phyloP scores from a whole-genome alignment of 2,113 vertebrate species.

The Siniperca chuatsi region DNA sequence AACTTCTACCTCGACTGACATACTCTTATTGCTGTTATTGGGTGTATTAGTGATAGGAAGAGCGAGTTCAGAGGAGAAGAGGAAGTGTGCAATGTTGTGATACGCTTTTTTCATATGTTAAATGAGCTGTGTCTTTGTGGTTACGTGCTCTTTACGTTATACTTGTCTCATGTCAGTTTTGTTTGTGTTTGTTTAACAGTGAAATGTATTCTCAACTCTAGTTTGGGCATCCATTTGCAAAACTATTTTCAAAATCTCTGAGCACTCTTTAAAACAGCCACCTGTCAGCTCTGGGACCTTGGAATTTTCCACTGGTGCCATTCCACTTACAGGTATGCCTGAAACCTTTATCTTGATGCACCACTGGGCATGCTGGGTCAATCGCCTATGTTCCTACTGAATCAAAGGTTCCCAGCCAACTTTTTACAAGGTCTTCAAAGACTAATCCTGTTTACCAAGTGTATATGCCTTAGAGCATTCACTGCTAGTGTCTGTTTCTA shows the following conservation, averaged over 20 bases:
- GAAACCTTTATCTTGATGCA: neutral
- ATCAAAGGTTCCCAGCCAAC: conserved; percentile 5
- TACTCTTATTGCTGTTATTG: neutral
- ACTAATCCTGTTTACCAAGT: conserved; percentile 3
- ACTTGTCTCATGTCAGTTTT: neutral
- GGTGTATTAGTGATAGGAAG: neutral
- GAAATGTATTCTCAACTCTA: neutral
- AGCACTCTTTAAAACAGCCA: neutral
- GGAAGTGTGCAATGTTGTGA: conserved; percentile 5
- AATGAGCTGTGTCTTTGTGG: conserved; percentile 8
- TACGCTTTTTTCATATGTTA: neutral
- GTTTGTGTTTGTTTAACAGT: neutral
- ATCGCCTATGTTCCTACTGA: neutral
- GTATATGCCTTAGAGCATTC: neutral
- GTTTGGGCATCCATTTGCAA: neutral
- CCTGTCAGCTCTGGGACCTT: neutral
- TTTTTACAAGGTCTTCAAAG: conserved; percentile 11
- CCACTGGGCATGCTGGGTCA: neutral
- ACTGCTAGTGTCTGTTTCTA: conserved; percentile 5
- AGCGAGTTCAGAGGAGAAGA: neutral
- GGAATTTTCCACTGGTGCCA: neutral
- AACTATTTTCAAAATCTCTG: neutral
- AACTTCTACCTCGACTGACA: neutral
- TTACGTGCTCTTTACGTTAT: neutral
- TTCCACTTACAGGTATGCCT: neutral